Evolutionary conservation across 2,113 vertebrate genomes (phyloP).

Genomic region (Oxygymnocypris stewartii): DNA sequence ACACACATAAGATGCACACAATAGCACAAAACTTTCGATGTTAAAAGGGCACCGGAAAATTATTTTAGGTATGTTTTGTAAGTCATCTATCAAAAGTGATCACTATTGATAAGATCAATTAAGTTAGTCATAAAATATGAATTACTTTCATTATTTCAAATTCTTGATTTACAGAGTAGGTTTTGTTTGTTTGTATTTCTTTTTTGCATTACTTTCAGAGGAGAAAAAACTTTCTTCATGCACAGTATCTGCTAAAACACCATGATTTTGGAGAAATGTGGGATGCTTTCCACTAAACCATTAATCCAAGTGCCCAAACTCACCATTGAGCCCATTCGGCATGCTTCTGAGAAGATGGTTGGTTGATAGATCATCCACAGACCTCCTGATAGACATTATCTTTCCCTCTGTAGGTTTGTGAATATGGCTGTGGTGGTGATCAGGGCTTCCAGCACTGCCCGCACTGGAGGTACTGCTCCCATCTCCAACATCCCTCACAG

Average conservation of each 20-base stretch:
- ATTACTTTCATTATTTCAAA: neutral
- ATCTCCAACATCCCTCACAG: slow-evolving; percentile 84
- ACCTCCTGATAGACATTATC: slow-evolving; percentile 75
- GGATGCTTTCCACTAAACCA: neutral
- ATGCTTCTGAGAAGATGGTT: slow-evolving; percentile 81
- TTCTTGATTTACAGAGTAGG: neutral
- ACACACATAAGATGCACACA: neutral
- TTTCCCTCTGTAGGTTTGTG: slow-evolving; percentile 74
- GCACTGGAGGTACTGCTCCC: slow-evolving; percentile 89
- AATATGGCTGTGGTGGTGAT: slow-evolving; percentile 77
- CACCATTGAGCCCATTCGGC: slow-evolving; percentile 84
- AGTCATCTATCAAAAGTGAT: neutral
- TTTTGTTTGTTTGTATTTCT: neutral
- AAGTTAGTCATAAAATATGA: neutral
- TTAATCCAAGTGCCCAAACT: slow-evolving; percentile 56
- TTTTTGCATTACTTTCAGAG: neutral
- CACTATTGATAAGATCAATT: neutral
- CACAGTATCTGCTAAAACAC: neutral
- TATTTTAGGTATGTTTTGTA: neutral
- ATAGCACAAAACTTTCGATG: neutral
- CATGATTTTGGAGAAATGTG: neutral
- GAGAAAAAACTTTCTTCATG: neutral
- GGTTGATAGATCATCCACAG: slow-evolving; percentile 83
- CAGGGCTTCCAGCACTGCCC: slow-evolving; percentile 85
- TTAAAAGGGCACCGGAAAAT: neutral